phyloP scores from a whole-genome alignment of 2,113 vertebrate genomes.

The Sakesphorus luctuosus region DNA sequence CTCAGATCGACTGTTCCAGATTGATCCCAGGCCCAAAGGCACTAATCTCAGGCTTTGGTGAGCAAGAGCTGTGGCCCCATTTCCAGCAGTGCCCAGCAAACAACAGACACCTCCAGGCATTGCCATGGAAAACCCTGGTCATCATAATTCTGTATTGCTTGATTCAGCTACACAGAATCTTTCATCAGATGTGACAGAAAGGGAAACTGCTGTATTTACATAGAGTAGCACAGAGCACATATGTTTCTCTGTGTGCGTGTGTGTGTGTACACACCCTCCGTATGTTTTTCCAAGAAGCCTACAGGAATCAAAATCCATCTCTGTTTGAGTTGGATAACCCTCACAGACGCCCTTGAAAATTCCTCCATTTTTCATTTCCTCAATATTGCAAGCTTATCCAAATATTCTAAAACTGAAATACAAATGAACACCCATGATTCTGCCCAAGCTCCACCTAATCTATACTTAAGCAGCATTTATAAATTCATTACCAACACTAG shows the following conservation, averaged over 20 bases:
- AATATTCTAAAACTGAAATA: not conserved
- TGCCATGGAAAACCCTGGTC: not conserved
- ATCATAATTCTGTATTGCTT: not conserved
- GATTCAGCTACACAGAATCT: not conserved
- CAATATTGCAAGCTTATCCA: not conserved
- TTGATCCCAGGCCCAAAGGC: not conserved
- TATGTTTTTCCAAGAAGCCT: not conserved
- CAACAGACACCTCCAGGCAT: not conserved
- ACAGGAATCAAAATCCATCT: not conserved
- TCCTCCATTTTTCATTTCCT: not conserved
- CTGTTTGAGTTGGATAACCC: not conserved
- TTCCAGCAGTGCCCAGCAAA: rapidly evolving
- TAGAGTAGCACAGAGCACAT: not conserved
- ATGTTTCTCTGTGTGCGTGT: not conserved
- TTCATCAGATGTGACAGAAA: not conserved
- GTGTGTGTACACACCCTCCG: not conserved
- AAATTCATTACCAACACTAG: not conserved
- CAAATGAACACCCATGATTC: not conserved
- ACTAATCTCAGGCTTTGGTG: not conserved
- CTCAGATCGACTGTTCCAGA: not conserved
- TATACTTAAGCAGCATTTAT: not conserved
- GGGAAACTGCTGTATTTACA: constrained; percentile 23
- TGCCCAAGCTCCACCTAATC: rapidly evolving
- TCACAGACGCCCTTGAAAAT: not conserved
- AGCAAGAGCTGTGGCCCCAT: rapidly evolving